Evolutionary conservation across 2,888 invertebrate species (phyloP).

Genomic region (Agrochola macilenta): DNA sequence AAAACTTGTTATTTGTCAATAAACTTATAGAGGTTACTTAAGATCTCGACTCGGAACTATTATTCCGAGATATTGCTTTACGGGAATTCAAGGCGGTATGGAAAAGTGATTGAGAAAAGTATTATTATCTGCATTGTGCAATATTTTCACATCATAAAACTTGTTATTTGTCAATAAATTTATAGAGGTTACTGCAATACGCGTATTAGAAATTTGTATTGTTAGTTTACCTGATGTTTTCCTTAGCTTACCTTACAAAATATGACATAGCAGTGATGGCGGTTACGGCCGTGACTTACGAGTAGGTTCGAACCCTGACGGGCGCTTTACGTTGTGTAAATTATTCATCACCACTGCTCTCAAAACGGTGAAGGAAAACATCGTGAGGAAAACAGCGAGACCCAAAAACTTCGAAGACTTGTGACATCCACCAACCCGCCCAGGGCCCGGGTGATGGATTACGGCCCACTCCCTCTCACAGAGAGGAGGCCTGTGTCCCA

Average conservation of each 20-base stretch:
- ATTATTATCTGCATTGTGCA: constrained; percentile 25
- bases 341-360: too few relatives aligned
- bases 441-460: too few relatives aligned
- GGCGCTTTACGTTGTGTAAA: too few relatives aligned
- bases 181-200: neutral
- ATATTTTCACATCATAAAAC: constrained; percentile 27
- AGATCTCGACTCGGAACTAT: constrained; percentile 36
- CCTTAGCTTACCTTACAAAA: neutral
- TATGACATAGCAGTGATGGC: neutral
- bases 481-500: too few relatives aligned
- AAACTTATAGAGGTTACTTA: neutral
- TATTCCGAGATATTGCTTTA: constrained; percentile 39
- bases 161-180: constrained; percentile 34
- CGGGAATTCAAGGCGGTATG: neutral
- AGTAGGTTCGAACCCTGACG: too few relatives aligned
- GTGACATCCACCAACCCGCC: too few relatives aligned
- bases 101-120: constrained; percentile 31
- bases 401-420: too few relatives aligned
- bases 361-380: too few relatives aligned
- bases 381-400: too few relatives aligned
- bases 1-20: constrained; percentile 37
- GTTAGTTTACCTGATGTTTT: neutral
- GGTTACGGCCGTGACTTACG: too few relatives aligned
- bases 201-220: constrained; percentile 10
- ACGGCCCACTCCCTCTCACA: too few relatives aligned